Conservation (phyloP, 2,113 vertebrate genomes). For the Caloenas nicobarica region DNA sequence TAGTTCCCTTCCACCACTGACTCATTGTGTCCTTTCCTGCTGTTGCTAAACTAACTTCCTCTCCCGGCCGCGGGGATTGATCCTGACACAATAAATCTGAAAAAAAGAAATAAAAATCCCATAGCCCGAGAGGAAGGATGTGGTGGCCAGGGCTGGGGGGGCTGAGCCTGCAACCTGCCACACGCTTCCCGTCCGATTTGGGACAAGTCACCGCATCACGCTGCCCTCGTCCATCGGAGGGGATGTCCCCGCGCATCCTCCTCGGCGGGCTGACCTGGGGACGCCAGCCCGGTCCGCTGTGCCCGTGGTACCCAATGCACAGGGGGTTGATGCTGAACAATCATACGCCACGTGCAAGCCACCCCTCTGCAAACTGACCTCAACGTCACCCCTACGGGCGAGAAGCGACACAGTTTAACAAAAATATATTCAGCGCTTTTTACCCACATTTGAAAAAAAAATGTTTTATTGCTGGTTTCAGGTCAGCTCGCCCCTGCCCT, state of each 20-base stretch:
- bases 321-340: neutral
- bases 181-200: accelerated
- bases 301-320: neutral
- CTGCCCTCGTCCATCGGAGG: accelerated
- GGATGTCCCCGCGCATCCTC: neutral
- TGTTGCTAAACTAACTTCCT: constrained; percentile 29
- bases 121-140: neutral
- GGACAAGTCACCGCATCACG: neutral
- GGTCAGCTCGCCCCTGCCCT: neutral
- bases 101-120: neutral
- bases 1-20: constrained; percentile 24
- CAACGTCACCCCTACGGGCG: neutral
- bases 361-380: neutral
- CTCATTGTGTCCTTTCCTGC: constrained; percentile 52
- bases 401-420: neutral
- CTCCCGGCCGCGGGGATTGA: neutral
- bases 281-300: neutral
- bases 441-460: accelerated
- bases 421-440: accelerated
- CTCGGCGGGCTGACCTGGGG: neutral
- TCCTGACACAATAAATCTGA: neutral
- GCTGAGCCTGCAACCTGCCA: neutral
- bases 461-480: neutral
- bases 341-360: accelerated
- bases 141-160: neutral